phyloP scores from a whole-genome alignment of 2,797 vertebrate species.

The Tiaroga cobitis region DNA sequence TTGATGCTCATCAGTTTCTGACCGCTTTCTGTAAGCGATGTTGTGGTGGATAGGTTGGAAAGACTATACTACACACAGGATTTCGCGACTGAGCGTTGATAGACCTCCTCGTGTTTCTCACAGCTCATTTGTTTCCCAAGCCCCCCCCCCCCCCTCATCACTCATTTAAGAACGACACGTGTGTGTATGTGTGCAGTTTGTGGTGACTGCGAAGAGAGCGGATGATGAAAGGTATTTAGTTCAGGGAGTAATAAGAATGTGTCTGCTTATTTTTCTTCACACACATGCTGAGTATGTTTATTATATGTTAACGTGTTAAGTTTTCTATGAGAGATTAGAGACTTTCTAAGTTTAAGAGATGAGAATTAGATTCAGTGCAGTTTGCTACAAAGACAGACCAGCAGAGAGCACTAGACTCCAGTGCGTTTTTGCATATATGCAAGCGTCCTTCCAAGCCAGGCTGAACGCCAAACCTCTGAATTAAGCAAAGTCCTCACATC shows the following conservation, averaged over 20 bases:
- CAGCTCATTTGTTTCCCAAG: constrained; percentile 9
- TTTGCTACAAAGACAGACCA: constrained; percentile 41
- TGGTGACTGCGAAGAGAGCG: background rate
- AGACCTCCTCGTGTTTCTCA: background rate
- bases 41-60: background rate
- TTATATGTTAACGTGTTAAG: background rate
- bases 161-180: constrained; percentile 1
- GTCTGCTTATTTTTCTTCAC: constrained; percentile 19
- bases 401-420: constrained; percentile 59
- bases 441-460: constrained; percentile 23
- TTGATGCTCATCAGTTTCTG: background rate
- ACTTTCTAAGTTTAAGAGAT: background rate
- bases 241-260: constrained; percentile 23
- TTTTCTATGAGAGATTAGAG: background rate
- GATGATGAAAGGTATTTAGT: constrained; percentile 24
- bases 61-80: background rate
- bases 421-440: constrained; percentile 4
- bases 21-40: background rate
- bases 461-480: constrained; percentile 42
- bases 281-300: background rate
- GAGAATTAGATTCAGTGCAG: background rate
- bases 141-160: background rate
- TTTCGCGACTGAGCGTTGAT: background rate
- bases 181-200: background rate
- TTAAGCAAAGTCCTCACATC: constrained; percentile 47